These are phyloP conservation scores for Drosophila serrata DNA, from an alignment of 1,140 invertebrate species.

Conservation along the genomic window DNA sequence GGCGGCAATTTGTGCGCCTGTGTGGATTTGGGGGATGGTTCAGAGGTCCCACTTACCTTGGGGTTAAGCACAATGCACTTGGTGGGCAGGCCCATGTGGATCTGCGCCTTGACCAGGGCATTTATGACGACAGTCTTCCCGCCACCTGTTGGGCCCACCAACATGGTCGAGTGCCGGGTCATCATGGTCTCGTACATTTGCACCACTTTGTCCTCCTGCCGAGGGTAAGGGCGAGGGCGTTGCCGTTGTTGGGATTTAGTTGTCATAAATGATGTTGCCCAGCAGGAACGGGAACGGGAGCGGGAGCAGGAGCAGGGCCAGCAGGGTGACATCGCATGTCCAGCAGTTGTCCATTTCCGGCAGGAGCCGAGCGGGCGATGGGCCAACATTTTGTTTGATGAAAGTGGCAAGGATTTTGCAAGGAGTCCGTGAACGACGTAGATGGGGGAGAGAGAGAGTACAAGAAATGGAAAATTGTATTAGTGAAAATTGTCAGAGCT, in stretches of 20 bases:
- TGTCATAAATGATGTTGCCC: slow-evolving; percentile 75
- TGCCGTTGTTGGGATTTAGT: slow-evolving; percentile 72
- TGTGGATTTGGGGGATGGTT: slow-evolving; percentile 2
- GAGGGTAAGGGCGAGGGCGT: slow-evolving; percentile 52
- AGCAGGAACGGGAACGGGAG: slow-evolving; percentile 5
- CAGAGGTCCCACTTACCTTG: slow-evolving; percentile 87
- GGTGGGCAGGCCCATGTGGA: slow-evolving; percentile 90
- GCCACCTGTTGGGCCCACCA: slow-evolving; percentile 96
- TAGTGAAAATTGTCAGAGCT: slow-evolving; percentile 69
- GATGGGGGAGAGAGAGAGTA: slow-evolving; percentile 10
- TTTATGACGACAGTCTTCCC: slow-evolving; percentile 95
- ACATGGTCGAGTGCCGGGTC: slow-evolving; percentile 95
- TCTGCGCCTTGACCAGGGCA: slow-evolving; percentile 92
- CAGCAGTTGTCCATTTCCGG: slow-evolving; percentile 71
- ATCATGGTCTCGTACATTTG: slow-evolving; percentile 97
- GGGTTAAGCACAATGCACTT: slow-evolving; percentile 93
- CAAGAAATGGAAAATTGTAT: slow-evolving; percentile 68
- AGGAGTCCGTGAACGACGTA: slow-evolving; percentile 24
- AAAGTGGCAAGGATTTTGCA: slow-evolving; percentile 63
- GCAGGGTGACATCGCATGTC: slow-evolving; percentile 66
- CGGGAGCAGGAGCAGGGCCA: background rate
- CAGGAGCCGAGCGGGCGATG: slow-evolving; percentile 57
- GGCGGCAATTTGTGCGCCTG: slow-evolving; percentile 49
- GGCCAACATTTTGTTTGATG: slow-evolving; percentile 81
- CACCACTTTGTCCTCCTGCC: slow-evolving; percentile 93